These are phyloP conservation scores for Drymonia ruficornis DNA, from an alignment of 2,888 invertebrate species.

Conservation along the genomic window DNA sequence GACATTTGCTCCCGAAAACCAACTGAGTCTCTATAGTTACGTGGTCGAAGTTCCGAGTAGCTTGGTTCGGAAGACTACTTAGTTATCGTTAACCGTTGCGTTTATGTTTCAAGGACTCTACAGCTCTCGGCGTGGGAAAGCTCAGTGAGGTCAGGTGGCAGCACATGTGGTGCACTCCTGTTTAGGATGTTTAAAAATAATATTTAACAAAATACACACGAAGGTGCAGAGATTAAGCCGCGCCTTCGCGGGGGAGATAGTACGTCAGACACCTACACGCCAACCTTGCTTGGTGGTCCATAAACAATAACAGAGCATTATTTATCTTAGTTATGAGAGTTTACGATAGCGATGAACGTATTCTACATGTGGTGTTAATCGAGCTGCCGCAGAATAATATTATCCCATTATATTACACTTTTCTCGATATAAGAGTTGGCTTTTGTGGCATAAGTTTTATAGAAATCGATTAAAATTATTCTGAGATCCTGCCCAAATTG, in stretches of 20 bases:
- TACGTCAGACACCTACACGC: slow-evolving; percentile 44
- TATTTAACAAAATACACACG: slow-evolving; percentile 73
- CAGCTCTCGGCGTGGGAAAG: slow-evolving; percentile 77
- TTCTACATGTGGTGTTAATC: slow-evolving; percentile 50
- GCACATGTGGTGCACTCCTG: slow-evolving; percentile 79
- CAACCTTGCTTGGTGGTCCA: slow-evolving; percentile 66
- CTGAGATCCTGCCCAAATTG: slow-evolving; percentile 2
- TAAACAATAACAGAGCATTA: slow-evolving; percentile 75
- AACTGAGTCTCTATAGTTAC: slow-evolving; percentile 45
- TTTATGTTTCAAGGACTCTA: slow-evolving; percentile 67
- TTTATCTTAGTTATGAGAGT: slow-evolving; percentile 66
- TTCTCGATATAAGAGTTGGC: slow-evolving; percentile 36
- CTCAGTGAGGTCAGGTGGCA: slow-evolving; percentile 78
- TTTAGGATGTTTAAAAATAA: slow-evolving; percentile 79
- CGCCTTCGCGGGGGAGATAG: slow-evolving; percentile 73
- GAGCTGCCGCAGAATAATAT: slow-evolving; percentile 54
- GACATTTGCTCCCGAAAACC: slow-evolving; percentile 77
- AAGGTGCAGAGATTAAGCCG: slow-evolving; percentile 57
- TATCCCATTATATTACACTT: slow-evolving; percentile 37
- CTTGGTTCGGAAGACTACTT: slow-evolving; percentile 50
- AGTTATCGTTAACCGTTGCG: slow-evolving; percentile 59
- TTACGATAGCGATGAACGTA: slow-evolving; percentile 48
- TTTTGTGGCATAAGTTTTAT: slow-evolving; percentile 28
- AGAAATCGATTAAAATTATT: slow-evolving; percentile 19
- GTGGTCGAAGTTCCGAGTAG: slow-evolving; percentile 45